Conservation (phyloP, 2,888 invertebrate species). For the Sesia apiformis region DNA sequence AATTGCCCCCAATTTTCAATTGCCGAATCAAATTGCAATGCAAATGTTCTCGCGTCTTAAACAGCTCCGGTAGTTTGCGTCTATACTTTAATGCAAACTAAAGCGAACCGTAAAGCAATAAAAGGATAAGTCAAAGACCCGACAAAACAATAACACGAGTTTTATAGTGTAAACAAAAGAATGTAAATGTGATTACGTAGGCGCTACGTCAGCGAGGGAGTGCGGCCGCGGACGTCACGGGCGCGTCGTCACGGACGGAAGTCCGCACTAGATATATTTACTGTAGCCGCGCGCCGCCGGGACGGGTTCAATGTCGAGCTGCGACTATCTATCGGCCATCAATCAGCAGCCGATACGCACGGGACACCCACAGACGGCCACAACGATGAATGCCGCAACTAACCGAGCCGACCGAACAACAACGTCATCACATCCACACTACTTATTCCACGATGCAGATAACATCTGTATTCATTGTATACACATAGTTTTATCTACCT, state of each 20-base stretch:
- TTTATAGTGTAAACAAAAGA: conserved; percentile 70
- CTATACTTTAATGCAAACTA: conserved; percentile 15
- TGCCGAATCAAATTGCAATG: too few species aligned
- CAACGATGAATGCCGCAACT: background rate
- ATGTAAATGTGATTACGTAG: conserved; percentile 55
- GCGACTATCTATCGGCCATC: conserved; percentile 64
- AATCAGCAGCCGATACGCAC: conserved; percentile 42
- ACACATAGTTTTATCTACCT: background rate
- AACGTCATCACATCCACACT: background rate
- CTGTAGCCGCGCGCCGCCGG: conserved; percentile 31
- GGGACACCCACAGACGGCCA: conserved; percentile 12
- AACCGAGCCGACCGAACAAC: background rate
- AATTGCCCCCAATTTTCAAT: too few species aligned
- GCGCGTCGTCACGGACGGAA: conserved; percentile 63
- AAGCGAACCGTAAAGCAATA: conserved; percentile 52
- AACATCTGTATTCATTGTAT: background rate
- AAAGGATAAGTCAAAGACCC: conserved; percentile 64
- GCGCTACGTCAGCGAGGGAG: conserved; percentile 42
- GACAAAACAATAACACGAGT: conserved; percentile 59
- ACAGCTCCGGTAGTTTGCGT: too few species aligned
- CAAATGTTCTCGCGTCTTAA: too few species aligned
- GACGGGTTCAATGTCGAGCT: conserved; percentile 67
- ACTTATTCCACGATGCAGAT: background rate
- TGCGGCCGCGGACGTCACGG: conserved; percentile 35
- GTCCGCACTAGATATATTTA: conserved; percentile 64